phyloP scores from a whole-genome alignment of 2,888 invertebrate species.

The Cryptocephalus primarius region DNA sequence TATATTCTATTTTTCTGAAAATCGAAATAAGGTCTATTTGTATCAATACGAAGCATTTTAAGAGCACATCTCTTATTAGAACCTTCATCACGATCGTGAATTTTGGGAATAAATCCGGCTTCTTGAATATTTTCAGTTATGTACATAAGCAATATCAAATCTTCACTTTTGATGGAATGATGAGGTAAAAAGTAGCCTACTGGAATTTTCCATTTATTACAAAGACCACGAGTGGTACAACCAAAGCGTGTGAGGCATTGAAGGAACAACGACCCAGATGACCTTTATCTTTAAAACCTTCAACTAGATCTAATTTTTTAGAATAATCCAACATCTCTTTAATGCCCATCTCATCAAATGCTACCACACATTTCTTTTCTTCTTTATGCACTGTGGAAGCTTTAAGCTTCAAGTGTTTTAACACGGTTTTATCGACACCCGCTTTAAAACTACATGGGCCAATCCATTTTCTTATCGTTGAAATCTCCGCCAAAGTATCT shows the following conservation, averaged over 20 bases:
- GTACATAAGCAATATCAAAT: too few species aligned
- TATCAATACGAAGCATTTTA: background rate
- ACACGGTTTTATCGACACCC: background rate
- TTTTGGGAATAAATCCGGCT: background rate
- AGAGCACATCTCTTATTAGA: constrained; percentile 1
- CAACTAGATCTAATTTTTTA: constrained; percentile 2
- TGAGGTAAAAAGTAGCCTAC: constrained; percentile 12
- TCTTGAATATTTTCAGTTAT: background rate
- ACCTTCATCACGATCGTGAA: constrained; percentile 2
- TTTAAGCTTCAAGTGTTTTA: background rate
- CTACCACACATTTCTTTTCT: constrained; percentile 1
- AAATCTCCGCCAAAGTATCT: constrained; percentile 1
- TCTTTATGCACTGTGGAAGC: background rate
- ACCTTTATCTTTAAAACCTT: too few species aligned
- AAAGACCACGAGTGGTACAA: constrained; percentile 6
- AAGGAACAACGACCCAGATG: too few species aligned
- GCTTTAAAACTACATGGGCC: constrained; percentile 1
- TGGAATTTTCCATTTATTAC: constrained; percentile 9
- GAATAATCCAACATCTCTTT: constrained; percentile 5
- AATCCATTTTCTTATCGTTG: constrained; percentile 2
- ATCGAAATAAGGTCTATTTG: constrained; percentile 1
- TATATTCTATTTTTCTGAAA: background rate
- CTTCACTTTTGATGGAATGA: constrained; percentile 1
- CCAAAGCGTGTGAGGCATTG: too few species aligned
- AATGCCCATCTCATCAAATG: constrained; percentile 4